A percentile compares a stretch with the other conserved stretches of the same genome.
Evolutionary conservation across 2,888 invertebrate genomes (phyloP).

Genomic region (Thymelicus lineola): DNA sequence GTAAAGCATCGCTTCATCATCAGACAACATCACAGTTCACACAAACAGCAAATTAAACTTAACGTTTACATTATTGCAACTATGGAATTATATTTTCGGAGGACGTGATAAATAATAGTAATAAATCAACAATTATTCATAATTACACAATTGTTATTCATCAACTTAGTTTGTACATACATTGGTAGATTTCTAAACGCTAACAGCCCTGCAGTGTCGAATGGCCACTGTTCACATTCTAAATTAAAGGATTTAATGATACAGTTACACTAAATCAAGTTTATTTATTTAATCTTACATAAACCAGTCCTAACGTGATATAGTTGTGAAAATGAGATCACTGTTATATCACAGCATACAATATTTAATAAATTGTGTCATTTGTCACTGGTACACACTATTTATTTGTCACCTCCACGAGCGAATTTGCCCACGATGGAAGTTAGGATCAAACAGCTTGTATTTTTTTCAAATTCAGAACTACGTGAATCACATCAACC

Average conservation of each 20-base stretch:
- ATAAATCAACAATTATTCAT: conserved; percentile 14
- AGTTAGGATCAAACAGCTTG: too few relatives aligned
- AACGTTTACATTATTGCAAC: conserved; percentile 46
- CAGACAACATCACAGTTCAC: conserved; percentile 80
- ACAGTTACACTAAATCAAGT: conserved; percentile 4
- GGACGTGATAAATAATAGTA: conserved; percentile 19
- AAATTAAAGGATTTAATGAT: background rate
- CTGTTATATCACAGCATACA: conserved; percentile 50
- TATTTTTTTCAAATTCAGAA: too few relatives aligned
- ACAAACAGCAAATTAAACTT: conserved; percentile 63
- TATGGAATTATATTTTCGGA: conserved; percentile 42
- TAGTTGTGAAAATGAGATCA: conserved; percentile 52
- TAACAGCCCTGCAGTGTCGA: background rate
- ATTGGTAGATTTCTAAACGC: conserved; percentile 1
- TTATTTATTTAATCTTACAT: conserved; percentile 34
- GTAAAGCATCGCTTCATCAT: conserved; percentile 82
- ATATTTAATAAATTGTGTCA: conserved; percentile 14
- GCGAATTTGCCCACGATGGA: background rate
- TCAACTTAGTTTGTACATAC: conserved; percentile 18
- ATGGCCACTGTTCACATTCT: background rate
- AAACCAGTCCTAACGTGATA: conserved; percentile 40
- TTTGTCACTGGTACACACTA: conserved; percentile 37
- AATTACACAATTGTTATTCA: background rate
- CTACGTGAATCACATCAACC: too few relatives aligned
- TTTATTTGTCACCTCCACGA: conserved; percentile 3